These are phyloP conservation scores for Euschistus heros DNA, from an alignment of 1,140 invertebrate species.

Conservation along the genomic window DNA sequence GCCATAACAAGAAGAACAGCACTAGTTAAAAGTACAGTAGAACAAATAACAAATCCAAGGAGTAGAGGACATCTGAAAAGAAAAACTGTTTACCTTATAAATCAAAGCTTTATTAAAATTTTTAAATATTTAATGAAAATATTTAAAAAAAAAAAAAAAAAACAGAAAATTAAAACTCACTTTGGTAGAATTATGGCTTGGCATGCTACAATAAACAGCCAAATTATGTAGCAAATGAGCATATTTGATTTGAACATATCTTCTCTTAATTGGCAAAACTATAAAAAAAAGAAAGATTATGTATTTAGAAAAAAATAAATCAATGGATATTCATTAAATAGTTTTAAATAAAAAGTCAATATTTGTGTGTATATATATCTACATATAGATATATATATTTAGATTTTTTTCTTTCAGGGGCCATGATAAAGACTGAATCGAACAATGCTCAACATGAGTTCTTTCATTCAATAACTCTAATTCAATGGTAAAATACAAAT, in stretches of 20 bases:
- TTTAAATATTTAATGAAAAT: not conserved
- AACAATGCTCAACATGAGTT: no score
- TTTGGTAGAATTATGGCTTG: slow-evolving; percentile 66
- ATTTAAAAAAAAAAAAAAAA: no score
- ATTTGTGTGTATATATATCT: no score
- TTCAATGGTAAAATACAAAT: no score
- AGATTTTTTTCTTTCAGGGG: no score
- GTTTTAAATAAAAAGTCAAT: no score
- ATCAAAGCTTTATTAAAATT: not conserved
- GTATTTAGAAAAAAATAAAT: not conserved
- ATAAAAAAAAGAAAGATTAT: slow-evolving; percentile 28
- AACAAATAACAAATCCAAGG: slow-evolving; percentile 43
- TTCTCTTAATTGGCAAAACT: slow-evolving; percentile 80
- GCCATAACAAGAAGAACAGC: slow-evolving; percentile 72
- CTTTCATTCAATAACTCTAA: no score
- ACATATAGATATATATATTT: no score
- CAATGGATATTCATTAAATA: no score
- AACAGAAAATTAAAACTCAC: slow-evolving; percentile 35
- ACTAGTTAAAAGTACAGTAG: slow-evolving; percentile 53
- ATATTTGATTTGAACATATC: slow-evolving; percentile 92
- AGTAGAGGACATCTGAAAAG: slow-evolving; percentile 40
- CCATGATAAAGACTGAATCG: no score
- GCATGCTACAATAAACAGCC: slow-evolving; percentile 75
- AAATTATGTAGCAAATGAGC: slow-evolving; percentile 80
- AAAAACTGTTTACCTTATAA: not conserved